Percentiles rank a stretch among this genome's conserved stretches.
phyloP scores from a whole-genome alignment of 1,140 invertebrate species.

The Caerostris darwini region DNA sequence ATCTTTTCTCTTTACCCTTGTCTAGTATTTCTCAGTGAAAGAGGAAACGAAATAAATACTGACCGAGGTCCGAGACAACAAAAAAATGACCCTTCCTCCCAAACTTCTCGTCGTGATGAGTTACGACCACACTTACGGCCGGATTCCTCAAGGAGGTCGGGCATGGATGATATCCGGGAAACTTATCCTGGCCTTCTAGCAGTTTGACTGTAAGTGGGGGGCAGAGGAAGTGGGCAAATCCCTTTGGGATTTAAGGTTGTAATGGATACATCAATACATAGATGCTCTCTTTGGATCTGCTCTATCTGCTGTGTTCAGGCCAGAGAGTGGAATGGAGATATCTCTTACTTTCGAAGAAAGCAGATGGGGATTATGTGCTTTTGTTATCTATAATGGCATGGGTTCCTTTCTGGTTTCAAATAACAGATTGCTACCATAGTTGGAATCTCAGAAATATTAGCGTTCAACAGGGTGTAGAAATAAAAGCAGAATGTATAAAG shows the following conservation, averaged over 20 bases:
- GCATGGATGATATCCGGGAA: slow-evolving; percentile 29
- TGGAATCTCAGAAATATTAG: no score
- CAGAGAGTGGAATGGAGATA: not conserved
- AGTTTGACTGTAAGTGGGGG: not conserved
- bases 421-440: no score
- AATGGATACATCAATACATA: slow-evolving; percentile 41
- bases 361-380: not conserved
- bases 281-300: not conserved
- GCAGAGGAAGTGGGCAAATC: not conserved
- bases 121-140: slow-evolving; percentile 9
- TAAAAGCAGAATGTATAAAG: no score
- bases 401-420: no score
- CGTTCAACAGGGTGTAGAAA: no score
- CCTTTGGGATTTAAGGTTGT: slow-evolving; percentile 26
- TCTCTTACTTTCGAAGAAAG: not conserved
- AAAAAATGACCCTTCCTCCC: not conserved
- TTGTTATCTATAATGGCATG: not conserved
- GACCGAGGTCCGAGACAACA: not conserved
- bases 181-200: slow-evolving; percentile 33
- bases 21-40: not conserved
- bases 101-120: not conserved
- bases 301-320: not conserved
- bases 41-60: not conserved
- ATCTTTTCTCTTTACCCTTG: not conserved
- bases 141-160: slow-evolving; percentile 6